phyloP scores from a whole-genome alignment of 2,797 vertebrate species.

The Hyperoplus immaculatus region DNA sequence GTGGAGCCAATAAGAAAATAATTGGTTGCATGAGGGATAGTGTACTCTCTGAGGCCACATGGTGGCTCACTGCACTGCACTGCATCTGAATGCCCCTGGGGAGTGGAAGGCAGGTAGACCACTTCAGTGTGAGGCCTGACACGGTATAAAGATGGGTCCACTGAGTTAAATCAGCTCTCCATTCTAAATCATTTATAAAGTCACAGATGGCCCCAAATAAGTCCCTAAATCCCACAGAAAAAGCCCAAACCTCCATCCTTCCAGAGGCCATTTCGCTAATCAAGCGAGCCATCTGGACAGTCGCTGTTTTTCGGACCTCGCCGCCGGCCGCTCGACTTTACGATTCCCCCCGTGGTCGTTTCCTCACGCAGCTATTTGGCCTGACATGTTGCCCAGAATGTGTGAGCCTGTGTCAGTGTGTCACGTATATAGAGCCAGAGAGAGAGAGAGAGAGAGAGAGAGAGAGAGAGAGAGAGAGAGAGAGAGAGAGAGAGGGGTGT shows the following conservation, averaged over 20 bases:
- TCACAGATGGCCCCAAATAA: constrained; percentile 46
- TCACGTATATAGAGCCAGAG: constrained; percentile 5
- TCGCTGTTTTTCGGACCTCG: constrained; percentile 64
- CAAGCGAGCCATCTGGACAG: constrained; percentile 75
- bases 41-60: constrained; percentile 53
- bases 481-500: constrained; percentile 36
- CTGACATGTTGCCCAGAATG: constrained; percentile 75
- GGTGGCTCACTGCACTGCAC: constrained; percentile 58
- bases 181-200: constrained; percentile 27
- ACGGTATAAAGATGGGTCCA: constrained; percentile 22
- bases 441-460: constrained; percentile 31
- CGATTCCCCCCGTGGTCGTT: constrained; percentile 75
- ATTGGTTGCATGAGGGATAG: constrained; percentile 32
- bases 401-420: constrained; percentile 63
- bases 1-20: constrained; percentile 81
- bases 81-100: constrained; percentile 12
- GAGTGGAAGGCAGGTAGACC: constrained; percentile 63
- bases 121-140: constrained; percentile 36
- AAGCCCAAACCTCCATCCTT: constrained; percentile 39
- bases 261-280: constrained; percentile 51
- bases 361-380: constrained; percentile 76
- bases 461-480: constrained; percentile 51
- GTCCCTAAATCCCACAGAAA: constrained; percentile 35
- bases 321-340: constrained; percentile 72
- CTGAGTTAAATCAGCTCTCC: constrained; percentile 25